Evolutionary conservation across 2,113 vertebrate genomes (phyloP), one percentile per base, ranked within the genome.

Genomic region (Poecilia latipinna): DNA sequence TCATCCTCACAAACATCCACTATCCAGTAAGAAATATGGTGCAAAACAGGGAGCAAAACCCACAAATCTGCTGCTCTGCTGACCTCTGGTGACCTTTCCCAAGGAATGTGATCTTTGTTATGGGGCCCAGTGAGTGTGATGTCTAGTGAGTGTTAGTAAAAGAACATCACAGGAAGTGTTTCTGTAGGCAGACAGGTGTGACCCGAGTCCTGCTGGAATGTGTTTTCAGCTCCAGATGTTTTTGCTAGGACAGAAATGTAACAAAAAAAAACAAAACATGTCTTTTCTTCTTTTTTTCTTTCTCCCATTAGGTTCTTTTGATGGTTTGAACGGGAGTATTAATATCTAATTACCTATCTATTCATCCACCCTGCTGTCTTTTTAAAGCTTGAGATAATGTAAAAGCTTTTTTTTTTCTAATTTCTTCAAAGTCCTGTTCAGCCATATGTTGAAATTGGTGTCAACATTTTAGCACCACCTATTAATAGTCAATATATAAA

Each of bases 41-140:
- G 51, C 65, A 80, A 68, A 65, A 77, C 60, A 51, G 63, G 74
- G 31, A 39, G 48, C 39, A 66, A 81, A 39, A 72, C 75, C 80
- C 76, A 83, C 68, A 89, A 74, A 77, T 37, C 31, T 15, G 73
- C 35, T 8, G 6, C 68, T 70, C 76, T 74, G 31, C 6, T 81
- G 87, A 82, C 79, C 83, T 63, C 24, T 86, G 79, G 78, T 70
- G 86, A 92, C 82, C 81, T 87, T 74, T 15, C 22, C 28, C 65
- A 68, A 84, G 86, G 89, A 93, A 92, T 91, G 74, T 85, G 84
- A 91, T 85, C 86, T 77, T 68, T 80, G 81, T 63, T 37, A 35
- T 61, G 78, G 61, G 82, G 60, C 78, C 75, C 72, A 8, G 8
- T 79, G 73, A 61, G 57, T 39, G 67, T 7, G 61, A 72, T 33